A percentile compares a stretch with the other conserved stretches of the same genome.
Conservation (phyloP, 2,113 vertebrate species). For the Sander lucioperca region DNA sequence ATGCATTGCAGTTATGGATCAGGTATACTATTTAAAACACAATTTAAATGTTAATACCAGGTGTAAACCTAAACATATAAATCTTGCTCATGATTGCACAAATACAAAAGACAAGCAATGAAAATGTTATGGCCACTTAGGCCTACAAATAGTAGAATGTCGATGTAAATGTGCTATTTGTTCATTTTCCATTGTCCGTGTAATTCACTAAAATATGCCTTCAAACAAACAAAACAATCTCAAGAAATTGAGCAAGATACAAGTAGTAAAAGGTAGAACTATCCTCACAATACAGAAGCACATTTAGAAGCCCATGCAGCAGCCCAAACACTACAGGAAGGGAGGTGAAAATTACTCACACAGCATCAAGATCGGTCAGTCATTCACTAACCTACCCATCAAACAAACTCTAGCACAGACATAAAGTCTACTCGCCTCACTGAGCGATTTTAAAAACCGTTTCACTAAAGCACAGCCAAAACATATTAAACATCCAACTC, state of each 20-base stretch:
- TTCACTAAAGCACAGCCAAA: conserved; percentile 5
- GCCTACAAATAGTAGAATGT: neutral
- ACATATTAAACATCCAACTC: conserved; percentile 19
- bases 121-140: neutral
- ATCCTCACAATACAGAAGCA: neutral
- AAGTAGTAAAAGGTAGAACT: neutral
- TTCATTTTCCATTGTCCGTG: neutral
- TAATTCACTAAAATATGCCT: neutral
- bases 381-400: conserved; percentile 26
- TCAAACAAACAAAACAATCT: neutral
- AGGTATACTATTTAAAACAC: neutral
- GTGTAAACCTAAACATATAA: neutral
- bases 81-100: neutral
- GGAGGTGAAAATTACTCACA: conserved; percentile 24
- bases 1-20: neutral
- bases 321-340: conserved; percentile 22
- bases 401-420: conserved; percentile 23
- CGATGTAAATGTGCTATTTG: neutral
- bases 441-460: conserved; percentile 17
- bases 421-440: neutral
- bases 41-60: neutral
- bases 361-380: conserved; percentile 32
- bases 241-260: neutral
- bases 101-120: neutral
- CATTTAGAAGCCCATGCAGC: conserved; percentile 3